A percentile compares a stretch with the other conserved stretches of the same genome.
phyloP scores from a whole-genome alignment of 2,888 invertebrate species.

The Habroteleia sp. region DNA sequence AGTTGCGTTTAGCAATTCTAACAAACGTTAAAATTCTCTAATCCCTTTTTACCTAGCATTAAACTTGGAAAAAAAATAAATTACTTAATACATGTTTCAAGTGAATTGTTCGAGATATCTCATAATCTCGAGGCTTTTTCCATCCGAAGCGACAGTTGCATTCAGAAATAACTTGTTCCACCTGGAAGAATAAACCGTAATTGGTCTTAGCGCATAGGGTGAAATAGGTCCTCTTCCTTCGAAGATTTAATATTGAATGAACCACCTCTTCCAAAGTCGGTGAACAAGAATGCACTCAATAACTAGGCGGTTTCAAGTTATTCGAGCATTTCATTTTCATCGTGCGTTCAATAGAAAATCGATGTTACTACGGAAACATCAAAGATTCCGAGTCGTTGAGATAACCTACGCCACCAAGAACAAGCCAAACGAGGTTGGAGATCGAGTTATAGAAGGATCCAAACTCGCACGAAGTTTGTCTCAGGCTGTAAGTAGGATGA shows the following conservation, averaged over 20 bases:
- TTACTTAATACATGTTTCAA: slow-evolving; percentile 27
- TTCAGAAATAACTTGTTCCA: slow-evolving; percentile 59
- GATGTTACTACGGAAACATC: slow-evolving; percentile 66
- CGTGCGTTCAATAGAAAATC: slow-evolving; percentile 65
- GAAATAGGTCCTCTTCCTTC: slow-evolving; percentile 46
- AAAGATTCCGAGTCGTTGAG: slow-evolving; percentile 66
- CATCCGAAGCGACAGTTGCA: slow-evolving; percentile 34
- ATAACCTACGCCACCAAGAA: slow-evolving; percentile 64
- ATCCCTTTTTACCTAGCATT: too few relatives aligned
- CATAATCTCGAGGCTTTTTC: slow-evolving; percentile 18
- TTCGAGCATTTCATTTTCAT: slow-evolving; percentile 66
- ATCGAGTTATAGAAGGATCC: slow-evolving; percentile 63
- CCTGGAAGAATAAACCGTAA: slow-evolving; percentile 58
- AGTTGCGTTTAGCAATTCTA: too few relatives aligned
- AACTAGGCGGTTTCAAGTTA: slow-evolving; percentile 63
- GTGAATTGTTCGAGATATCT: slow-evolving; percentile 15
- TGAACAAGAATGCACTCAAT: slow-evolving; percentile 65
- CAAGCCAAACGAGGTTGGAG: slow-evolving; percentile 65
- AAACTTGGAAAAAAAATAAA: too few relatives aligned
- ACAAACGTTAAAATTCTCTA: too few relatives aligned
- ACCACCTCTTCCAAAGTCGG: slow-evolving; percentile 61
- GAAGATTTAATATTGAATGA: slow-evolving; percentile 60
- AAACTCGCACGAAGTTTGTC: slow-evolving; percentile 65
- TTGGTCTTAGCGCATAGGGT: slow-evolving; percentile 52
- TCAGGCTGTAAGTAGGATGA: slow-evolving; percentile 60